phyloP scores from a whole-genome alignment of 2,113 vertebrate species.

The Sebastes schlegelii region DNA sequence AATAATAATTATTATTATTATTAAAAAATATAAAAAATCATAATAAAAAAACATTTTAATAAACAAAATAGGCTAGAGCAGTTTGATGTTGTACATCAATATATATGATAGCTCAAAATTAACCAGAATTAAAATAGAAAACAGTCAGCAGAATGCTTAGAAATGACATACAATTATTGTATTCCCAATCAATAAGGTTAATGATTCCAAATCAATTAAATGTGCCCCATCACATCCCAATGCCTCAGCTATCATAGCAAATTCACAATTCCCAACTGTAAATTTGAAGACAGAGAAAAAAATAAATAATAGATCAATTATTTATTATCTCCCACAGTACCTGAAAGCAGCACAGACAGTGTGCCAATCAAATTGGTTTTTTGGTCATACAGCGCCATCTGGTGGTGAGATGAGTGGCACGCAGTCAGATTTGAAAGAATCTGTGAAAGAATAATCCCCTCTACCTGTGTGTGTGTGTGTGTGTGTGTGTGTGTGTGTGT shows the following conservation, averaged over 20 bases:
- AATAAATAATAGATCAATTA: no score
- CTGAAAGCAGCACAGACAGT: slow-evolving; percentile 12
- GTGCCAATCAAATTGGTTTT: background rate
- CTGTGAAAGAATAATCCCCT: no score
- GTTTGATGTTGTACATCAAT: background rate
- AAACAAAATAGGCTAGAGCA: background rate
- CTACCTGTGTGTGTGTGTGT: no score
- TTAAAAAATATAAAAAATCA: no score
- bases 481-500: no score
- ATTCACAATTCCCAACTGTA: background rate
- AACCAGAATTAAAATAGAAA: background rate
- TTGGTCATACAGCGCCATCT: slow-evolving; percentile 32
- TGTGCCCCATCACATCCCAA: background rate
- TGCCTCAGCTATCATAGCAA: background rate
- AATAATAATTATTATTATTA: no score
- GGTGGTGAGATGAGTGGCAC: background rate
- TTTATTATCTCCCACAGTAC: background rate
- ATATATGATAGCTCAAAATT: background rate
- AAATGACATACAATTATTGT: background rate
- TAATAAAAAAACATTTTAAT: no score
- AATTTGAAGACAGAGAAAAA: background rate
- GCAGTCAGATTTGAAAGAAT: background rate
- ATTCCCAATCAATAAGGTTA: background rate
- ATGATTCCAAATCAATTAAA: background rate
- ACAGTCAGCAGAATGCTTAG: background rate